Evolutionary conservation across 2,888 invertebrate species (phyloP), one percentile per base, ranked within the genome.

Genomic region (Osedax fenrisi): DNA sequence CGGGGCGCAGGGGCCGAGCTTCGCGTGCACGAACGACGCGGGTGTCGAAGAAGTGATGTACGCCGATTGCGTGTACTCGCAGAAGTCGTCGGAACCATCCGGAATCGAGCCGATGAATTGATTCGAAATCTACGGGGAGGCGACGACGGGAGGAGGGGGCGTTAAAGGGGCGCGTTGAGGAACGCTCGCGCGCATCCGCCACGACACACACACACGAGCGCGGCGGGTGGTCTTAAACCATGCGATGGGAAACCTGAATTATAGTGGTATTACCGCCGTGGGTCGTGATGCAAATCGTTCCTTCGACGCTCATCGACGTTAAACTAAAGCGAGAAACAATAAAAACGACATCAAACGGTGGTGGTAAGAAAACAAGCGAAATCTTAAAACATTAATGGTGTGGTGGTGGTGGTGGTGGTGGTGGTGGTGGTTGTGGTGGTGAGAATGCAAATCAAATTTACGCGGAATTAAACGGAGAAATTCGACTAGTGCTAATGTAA

Each of bases 261-360:
- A 78, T 77, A 26, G 77, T 78, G n/a, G 78, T 78, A 23, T 74
- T 67, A 13, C 79, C 78, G n/a, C 62, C 72, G 62, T 77, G 72
- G 0, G 79, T 75, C 0, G 79, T 79, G 61, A 79, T 79, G 69
- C 79, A 79, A 21, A 79, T 77, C 0, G 79, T 79, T 59, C 78
- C 79, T 66, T 79, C 79, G 21, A 79, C 78, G 67, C 77, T 23
- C 13, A 79, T 79, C 3, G 79, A 76, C 2, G 77, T 69, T 13
- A 77, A 27, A 68, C 78, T 41, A 41, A 41, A 41, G 41, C 41
- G 41, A 41, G 41, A 17, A n/a, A n/a, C n/a, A n/a, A n/a, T n/a
- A n/a, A n/a, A n/a, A n/a, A n/a, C n/a, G n/a, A n/a, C n/a, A n/a
- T n/a, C n/a, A n/a, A n/a, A n/a, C n/a, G n/a, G n/a, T n/a, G n/a